Evolutionary conservation across 2,888 invertebrate species (phyloP), one percentile per base, ranked within the genome.

Genomic region (Synanthedon formicaeformis): DNA sequence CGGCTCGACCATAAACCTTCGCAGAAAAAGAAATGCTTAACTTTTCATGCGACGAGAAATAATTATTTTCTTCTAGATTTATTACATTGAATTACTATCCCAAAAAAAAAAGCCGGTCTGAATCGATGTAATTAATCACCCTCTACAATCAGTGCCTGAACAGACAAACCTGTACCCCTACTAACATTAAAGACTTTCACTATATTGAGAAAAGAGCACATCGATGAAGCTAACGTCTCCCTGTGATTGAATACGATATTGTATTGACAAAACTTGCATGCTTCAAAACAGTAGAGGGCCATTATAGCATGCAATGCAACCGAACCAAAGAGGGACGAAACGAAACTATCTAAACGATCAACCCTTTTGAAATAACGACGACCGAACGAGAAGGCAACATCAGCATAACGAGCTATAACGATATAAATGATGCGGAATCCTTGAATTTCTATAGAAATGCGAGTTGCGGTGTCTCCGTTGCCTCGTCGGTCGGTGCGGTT

Each of bases 361-460:
- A 88, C 88, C 88, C 88, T 88, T 88, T 88, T 86, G 88, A 87
- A 88, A 83, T 73, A 69, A 79, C 74, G 73, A 77, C 66, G 62
- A 53, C 64, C 73, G 73, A 65, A 62, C 72, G 71, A 55, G 57
- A 67, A 75, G 71, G 69, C 78, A 78, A 75, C 66, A 49, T 23
- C 16, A 18, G 34, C 6, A 10, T 8, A 34, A 34, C 34, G 34
- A 34, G 10, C 8, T 2, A 10, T 34, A 34, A 34, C 10, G n/a
- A n/a, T 8, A 34, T 8, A 34, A 34, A 2, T 10, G 34, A 34
- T 34, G 27, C 6, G 6, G 27, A 2, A 34, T 8, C 27, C 8
- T 6, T 34, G 23, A 34, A 34, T 8, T 34, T 34, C 10, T 2
- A 34, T 34, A 8, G 45, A 13, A 14, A 11, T 14, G 16, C 18